phyloP scores from a whole-genome alignment of 2,888 invertebrate species.

The Philhelius pedissequus region DNA sequence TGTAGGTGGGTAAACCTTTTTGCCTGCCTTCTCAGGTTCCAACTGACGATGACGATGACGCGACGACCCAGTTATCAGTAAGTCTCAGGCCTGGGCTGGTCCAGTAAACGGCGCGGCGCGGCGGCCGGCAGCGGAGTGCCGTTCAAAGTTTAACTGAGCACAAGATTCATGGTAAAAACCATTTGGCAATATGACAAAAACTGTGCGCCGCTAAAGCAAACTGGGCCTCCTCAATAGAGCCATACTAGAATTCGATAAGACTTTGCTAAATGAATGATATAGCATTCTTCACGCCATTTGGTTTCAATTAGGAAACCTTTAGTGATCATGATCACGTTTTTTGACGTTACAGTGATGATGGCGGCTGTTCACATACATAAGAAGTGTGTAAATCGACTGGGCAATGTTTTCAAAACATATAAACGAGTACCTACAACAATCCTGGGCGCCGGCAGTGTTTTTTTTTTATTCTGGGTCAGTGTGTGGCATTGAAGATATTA shows the following conservation, averaged over 20 bases:
- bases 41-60: neutral
- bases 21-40: slow-evolving; percentile 10
- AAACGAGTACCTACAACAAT: neutral
- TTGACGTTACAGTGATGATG: slow-evolving; percentile 40
- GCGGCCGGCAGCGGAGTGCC: neutral
- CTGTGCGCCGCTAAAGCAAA: slow-evolving; percentile 26
- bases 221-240: slow-evolving; percentile 2
- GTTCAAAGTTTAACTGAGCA: slow-evolving; percentile 24
- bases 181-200: slow-evolving; percentile 57
- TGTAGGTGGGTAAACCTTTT: slow-evolving; percentile 58
- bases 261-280: neutral
- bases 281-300: slow-evolving; percentile 33
- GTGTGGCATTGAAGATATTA: slow-evolving; percentile 61
- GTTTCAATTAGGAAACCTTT: slow-evolving; percentile 29
- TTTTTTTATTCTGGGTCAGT: slow-evolving; percentile 38
- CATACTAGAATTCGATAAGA: slow-evolving; percentile 13
- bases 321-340: slow-evolving; percentile 61
- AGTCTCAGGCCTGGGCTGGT: slow-evolving; percentile 27
- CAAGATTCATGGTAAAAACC: slow-evolving; percentile 30
- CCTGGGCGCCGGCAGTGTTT: neutral
- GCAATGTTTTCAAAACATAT: too few species aligned
- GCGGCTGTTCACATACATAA: slow-evolving; percentile 3
- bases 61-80: slow-evolving; percentile 37
- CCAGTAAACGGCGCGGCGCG: neutral
- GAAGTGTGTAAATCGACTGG: slow-evolving; percentile 12